These are phyloP conservation scores for Myocastor coypus DNA, from an alignment of 2,113 vertebrate genomes.

Conservation along the genomic window DNA sequence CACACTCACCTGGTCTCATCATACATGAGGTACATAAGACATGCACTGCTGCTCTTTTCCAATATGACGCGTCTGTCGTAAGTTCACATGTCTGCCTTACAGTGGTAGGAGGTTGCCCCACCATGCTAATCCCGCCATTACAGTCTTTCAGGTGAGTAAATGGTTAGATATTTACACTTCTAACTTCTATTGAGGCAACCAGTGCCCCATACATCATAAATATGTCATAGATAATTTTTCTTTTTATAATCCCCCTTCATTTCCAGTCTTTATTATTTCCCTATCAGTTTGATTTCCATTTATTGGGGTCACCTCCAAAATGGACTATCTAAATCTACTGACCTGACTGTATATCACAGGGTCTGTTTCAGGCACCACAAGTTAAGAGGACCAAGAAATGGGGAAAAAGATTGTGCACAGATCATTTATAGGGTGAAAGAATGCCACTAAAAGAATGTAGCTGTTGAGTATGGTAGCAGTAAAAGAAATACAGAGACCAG, in stretches of 20 bases:
- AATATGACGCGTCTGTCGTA: background rate
- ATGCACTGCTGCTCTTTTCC: background rate
- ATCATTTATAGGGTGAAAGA: background rate
- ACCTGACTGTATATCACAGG: background rate
- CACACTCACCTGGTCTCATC: background rate
- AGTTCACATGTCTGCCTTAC: background rate
- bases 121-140: background rate
- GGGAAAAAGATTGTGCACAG: background rate
- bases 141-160: background rate
- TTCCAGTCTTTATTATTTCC: background rate
- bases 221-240: background rate
- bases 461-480: background rate
- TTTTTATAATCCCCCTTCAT: background rate
- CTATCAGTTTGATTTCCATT: background rate
- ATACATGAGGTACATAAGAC: background rate
- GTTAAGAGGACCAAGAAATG: background rate
- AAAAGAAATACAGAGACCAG: background rate
- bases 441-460: background rate
- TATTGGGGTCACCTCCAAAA: background rate
- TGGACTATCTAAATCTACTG: background rate
- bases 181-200: background rate
- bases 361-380: background rate
- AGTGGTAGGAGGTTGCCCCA: background rate
- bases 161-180: background rate
- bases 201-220: background rate